Percentiles rank a stretch among this genome's conserved stretches.
Conservation (phyloP, 1,140 invertebrate species). For the Aphelenchoides besseyi region DNA sequence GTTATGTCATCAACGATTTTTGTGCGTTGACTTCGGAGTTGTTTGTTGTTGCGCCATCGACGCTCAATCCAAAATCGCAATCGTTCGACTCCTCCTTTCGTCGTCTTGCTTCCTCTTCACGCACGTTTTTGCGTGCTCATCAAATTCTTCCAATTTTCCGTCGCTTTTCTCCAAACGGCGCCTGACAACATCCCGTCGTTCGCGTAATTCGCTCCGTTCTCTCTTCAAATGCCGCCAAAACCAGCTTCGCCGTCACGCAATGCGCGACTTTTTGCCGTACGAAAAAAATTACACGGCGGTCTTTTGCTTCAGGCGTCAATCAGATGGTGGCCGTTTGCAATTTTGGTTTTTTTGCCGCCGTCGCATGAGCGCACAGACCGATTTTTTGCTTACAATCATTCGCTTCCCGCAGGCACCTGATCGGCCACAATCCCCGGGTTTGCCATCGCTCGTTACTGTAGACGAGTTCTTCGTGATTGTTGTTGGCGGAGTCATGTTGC, state of each 20-base stretch:
- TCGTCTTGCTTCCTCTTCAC: neutral
- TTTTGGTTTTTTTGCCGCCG: neutral
- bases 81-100: neutral
- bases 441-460: too few relatives aligned
- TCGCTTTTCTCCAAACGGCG: conserved; percentile 1
- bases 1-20: neutral
- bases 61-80: neutral
- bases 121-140: neutral
- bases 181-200: neutral
- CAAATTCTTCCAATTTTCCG: conserved; percentile 3
- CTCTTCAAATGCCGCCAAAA: neutral
- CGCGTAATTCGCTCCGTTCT: neutral
- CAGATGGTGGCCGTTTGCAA: neutral
- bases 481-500: too few relatives aligned
- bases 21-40: neutral
- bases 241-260: neutral
- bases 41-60: neutral
- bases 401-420: too few relatives aligned
- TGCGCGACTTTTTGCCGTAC: neutral
- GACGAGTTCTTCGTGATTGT: too few relatives aligned
- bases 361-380: too few relatives aligned
- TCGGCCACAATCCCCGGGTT: too few relatives aligned
- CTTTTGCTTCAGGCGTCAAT: neutral
- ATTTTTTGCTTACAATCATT: too few relatives aligned
- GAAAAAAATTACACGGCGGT: neutral